phyloP scores from a whole-genome alignment of 2,888 invertebrate genomes.

The Tetragonula carbonaria region DNA sequence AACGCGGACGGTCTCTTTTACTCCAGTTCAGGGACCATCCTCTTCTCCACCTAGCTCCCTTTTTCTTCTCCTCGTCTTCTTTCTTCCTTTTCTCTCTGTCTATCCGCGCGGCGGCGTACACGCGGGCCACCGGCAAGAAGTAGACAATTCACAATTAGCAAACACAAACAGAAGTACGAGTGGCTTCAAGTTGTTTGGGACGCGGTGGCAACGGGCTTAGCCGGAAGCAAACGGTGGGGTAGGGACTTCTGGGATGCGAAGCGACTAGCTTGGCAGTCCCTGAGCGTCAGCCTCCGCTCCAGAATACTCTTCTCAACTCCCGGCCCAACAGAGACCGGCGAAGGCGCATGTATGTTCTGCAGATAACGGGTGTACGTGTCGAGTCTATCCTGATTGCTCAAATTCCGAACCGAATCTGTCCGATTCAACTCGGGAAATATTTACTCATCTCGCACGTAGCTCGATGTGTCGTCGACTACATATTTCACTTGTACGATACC shows the following conservation, averaged over 20 bases:
- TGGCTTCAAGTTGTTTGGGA: constrained; percentile 78
- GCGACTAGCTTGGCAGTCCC: constrained; percentile 76
- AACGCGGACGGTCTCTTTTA: constrained; percentile 5
- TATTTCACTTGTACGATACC: no score
- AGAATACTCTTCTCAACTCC: constrained; percentile 69
- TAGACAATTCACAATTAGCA: constrained; percentile 84
- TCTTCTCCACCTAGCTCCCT: constrained; percentile 28
- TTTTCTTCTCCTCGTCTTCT: constrained; percentile 18
- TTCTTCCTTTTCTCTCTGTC: constrained; percentile 24
- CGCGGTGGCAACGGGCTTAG: constrained; percentile 73
- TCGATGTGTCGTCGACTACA: background rate
- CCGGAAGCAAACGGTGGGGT: constrained; percentile 77
- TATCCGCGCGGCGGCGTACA: constrained; percentile 49
- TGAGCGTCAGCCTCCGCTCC: constrained; percentile 70
- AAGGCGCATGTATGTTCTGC: constrained; percentile 66
- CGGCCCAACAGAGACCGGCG: constrained; percentile 63
- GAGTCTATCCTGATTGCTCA: background rate
- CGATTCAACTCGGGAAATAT: background rate
- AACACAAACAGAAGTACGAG: constrained; percentile 83
- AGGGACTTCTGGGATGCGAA: constrained; percentile 74
- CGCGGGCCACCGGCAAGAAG: constrained; percentile 76
- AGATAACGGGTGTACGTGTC: constrained; percentile 65
- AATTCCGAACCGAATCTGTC: background rate
- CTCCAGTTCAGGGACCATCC: constrained; percentile 20
- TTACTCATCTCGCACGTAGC: no score